phyloP scores from a whole-genome alignment of 2,797 vertebrate species.

The Danio choprae region DNA sequence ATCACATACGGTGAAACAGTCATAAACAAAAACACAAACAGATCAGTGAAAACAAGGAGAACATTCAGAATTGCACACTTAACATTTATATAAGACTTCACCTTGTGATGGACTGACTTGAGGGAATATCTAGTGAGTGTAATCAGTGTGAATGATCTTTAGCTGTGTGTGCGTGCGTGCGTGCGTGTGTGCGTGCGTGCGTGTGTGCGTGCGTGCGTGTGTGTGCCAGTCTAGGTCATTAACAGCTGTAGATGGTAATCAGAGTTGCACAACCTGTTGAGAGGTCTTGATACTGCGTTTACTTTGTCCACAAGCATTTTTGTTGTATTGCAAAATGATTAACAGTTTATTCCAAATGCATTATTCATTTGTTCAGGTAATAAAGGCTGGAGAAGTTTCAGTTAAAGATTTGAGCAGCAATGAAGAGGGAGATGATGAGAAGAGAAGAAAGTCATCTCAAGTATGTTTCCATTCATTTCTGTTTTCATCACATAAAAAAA shows the following conservation, averaged over 20 bases:
- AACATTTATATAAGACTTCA: background rate
- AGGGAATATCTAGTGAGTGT: too few relatives aligned
- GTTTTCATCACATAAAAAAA: background rate
- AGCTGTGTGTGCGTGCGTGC: too few relatives aligned
- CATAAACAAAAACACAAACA: too few relatives aligned
- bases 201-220: too few relatives aligned
- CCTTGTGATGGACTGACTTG: too few relatives aligned
- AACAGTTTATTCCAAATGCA: background rate
- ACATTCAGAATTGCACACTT: too few relatives aligned
- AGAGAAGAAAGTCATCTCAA: slow-evolving; percentile 69
- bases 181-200: too few relatives aligned
- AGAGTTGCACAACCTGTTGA: background rate
- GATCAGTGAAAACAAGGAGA: too few relatives aligned
- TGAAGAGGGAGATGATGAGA: slow-evolving; percentile 72
- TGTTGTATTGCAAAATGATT: background rate
- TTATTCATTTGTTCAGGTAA: background rate
- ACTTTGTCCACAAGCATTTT: background rate
- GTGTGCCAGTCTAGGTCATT: too few relatives aligned
- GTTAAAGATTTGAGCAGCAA: slow-evolving; percentile 74
- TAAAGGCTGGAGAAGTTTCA: slow-evolving; percentile 49
- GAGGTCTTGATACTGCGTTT: background rate
- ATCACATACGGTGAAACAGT: too few relatives aligned
- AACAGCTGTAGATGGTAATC: too few relatives aligned
- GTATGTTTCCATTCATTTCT: slow-evolving; percentile 56
- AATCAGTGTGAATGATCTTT: too few relatives aligned